A percentile compares a stretch with the other conserved stretches of the same genome.
Evolutionary conservation across 2,888 invertebrate genomes (phyloP).

Genomic region (Coecobrya sp.): DNA sequence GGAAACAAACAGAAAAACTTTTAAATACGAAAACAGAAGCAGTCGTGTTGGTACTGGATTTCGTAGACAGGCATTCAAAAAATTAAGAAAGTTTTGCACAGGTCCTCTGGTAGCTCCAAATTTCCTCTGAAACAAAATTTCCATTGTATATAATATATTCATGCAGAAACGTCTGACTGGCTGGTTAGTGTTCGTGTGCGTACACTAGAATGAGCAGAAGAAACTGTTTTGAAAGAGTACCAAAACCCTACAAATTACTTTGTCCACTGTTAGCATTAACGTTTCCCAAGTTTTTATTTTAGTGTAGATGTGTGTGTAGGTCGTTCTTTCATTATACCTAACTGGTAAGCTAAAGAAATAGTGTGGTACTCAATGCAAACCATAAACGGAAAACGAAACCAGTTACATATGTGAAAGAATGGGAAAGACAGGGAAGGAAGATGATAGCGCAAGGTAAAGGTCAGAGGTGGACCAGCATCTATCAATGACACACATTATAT

Average conservation of each 20-base stretch:
- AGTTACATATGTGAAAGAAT: slow-evolving; percentile 39
- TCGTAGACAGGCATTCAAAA: slow-evolving; percentile 3
- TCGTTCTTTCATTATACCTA: neutral
- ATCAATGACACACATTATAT: slow-evolving; percentile 76
- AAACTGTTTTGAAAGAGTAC: slow-evolving; percentile 26
- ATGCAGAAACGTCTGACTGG: slow-evolving; percentile 14
- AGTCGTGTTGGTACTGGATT: neutral
- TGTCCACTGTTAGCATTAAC: neutral
- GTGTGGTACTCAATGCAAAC: neutral
- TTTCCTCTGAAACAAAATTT: neutral
- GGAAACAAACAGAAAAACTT: slow-evolving; percentile 15
- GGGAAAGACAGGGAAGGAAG: slow-evolving; percentile 44
- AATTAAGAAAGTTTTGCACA: slow-evolving; percentile 33
- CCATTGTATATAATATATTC: slow-evolving; percentile 34
- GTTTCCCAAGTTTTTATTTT: neutral
- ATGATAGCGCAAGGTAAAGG: slow-evolving; percentile 69
- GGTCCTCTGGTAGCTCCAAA: neutral
- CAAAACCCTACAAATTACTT: slow-evolving; percentile 48
- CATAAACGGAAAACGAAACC: slow-evolving; percentile 47
- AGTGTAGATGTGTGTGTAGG: neutral
- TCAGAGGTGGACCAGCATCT: slow-evolving; percentile 73
- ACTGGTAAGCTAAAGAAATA: neutral
- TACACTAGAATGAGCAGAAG: neutral
- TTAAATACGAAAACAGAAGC: slow-evolving; percentile 4
- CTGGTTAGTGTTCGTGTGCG: neutral